These are phyloP conservation scores for Danaus plexippus DNA, from an alignment of 1,140 invertebrate genomes.

Conservation along the genomic window DNA sequence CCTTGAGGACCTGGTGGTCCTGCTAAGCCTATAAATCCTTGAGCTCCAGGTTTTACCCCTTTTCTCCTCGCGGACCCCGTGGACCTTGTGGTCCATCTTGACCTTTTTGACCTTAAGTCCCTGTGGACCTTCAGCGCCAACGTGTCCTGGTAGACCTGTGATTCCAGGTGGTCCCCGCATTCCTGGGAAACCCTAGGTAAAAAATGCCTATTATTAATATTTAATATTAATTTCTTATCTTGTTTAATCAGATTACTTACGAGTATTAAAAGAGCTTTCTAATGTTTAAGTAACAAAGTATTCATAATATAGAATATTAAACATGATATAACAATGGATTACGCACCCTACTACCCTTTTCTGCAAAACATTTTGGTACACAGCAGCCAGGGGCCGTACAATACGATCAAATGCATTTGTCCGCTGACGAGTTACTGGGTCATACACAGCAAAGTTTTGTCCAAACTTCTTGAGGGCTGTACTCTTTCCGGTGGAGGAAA, in stretches of 20 bases:
- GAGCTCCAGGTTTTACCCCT: constrained; percentile 90
- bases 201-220: constrained; percentile 7
- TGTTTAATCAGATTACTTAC: too few species aligned
- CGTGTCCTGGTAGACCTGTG: constrained; percentile 85
- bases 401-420: constrained; percentile 66
- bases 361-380: constrained; percentile 91
- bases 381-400: constrained; percentile 79
- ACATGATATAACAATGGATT: neutral
- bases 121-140: constrained; percentile 85
- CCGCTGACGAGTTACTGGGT: constrained; percentile 71
- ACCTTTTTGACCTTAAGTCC: constrained; percentile 91
- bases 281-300: too few species aligned
- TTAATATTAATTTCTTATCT: neutral
- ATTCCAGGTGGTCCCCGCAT: constrained; percentile 78
- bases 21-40: constrained; percentile 88
- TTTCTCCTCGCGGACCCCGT: constrained; percentile 89
- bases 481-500: constrained; percentile 16
- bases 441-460: constrained; percentile 68
- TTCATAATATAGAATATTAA: too few species aligned
- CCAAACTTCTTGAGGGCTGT: constrained; percentile 16
- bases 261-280: too few species aligned
- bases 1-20: constrained; percentile 89
- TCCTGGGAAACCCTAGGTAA: constrained; percentile 79
- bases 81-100: constrained; percentile 84
- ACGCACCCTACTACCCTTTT: constrained; percentile 86